phyloP scores from a whole-genome alignment of 2,888 invertebrate genomes.

The Octodonta nipae region DNA sequence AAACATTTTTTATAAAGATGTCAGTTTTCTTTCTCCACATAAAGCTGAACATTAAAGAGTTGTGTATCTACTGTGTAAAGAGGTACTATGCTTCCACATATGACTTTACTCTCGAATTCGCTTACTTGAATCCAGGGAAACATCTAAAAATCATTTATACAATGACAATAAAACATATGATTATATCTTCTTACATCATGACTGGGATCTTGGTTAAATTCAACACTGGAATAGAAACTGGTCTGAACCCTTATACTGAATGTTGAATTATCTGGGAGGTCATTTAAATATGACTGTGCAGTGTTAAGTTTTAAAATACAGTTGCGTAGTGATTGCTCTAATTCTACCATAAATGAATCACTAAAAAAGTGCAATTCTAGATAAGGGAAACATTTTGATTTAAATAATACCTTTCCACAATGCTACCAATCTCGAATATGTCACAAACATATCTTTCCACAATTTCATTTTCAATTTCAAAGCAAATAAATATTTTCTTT shows the following conservation, averaged over 20 bases:
- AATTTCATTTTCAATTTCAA: too few relatives aligned
- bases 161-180: slow-evolving; percentile 2
- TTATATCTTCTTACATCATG: slow-evolving; percentile 29
- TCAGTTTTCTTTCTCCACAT: slow-evolving; percentile 23
- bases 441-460: too few relatives aligned
- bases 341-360: slow-evolving; percentile 48
- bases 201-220: slow-evolving; percentile 41
- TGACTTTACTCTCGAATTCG: slow-evolving; percentile 20
- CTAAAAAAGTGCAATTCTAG: slow-evolving; percentile 13
- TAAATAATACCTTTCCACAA: slow-evolving; percentile 12
- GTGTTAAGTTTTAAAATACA: slow-evolving; percentile 46
- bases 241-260: slow-evolving; percentile 50
- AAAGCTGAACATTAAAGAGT: slow-evolving; percentile 31
- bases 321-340: slow-evolving; percentile 47
- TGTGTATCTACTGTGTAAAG: slow-evolving; percentile 34
- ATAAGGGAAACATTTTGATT: background rate
- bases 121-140: slow-evolving; percentile 39
- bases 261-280: slow-evolving; percentile 41
- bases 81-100: slow-evolving; percentile 33
- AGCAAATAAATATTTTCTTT: too few relatives aligned
- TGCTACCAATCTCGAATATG: slow-evolving; percentile 16
- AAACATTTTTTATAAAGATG: too few relatives aligned
- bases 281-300: slow-evolving; percentile 36
- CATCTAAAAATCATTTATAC: slow-evolving; percentile 24
- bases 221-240: slow-evolving; percentile 44